These are phyloP conservation scores for Drosophila prolongata DNA, from an alignment of 2,888 invertebrate genomes.

Conservation along the genomic window DNA sequence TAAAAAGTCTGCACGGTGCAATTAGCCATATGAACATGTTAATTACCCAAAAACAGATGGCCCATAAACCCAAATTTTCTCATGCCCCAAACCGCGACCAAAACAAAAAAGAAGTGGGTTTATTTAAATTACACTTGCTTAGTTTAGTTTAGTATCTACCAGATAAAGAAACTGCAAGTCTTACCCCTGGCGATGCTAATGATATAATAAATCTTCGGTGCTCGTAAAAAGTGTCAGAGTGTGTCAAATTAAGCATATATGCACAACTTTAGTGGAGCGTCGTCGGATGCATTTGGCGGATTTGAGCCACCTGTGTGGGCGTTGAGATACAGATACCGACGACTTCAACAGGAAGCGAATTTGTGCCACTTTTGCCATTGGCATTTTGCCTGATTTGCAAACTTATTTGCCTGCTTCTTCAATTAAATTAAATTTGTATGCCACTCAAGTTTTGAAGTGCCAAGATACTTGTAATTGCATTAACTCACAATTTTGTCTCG, in stretches of 20 bases:
- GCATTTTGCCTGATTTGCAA: constrained; percentile 48
- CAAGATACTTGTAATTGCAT: constrained; percentile 41
- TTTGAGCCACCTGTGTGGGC: constrained; percentile 22
- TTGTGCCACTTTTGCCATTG: constrained; percentile 43
- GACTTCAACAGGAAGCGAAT: constrained; percentile 14
- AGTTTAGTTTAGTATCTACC: constrained; percentile 27
- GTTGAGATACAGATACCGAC: constrained; percentile 12
- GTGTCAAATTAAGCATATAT: constrained; percentile 63
- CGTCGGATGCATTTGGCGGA: constrained; percentile 13
- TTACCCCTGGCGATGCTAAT: constrained; percentile 55
- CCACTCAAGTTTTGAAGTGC: constrained; percentile 40
- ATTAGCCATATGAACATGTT: constrained; percentile 63
- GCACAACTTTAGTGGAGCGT: constrained; percentile 20
- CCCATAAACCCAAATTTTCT: constrained; percentile 68
- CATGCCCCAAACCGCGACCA: constrained; percentile 48
- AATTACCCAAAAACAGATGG: constrained; percentile 51
- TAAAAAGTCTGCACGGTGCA: constrained; percentile 40
- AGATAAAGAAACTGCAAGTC: constrained; percentile 16
- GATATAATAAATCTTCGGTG: constrained; percentile 66
- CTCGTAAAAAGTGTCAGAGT: constrained; percentile 58
- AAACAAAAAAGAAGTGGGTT: constrained; percentile 48
- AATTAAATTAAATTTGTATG: constrained; percentile 56
- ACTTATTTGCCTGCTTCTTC: constrained; percentile 51
- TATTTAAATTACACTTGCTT: constrained; percentile 57
- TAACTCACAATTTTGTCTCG: constrained; percentile 34